Evolutionary conservation across 2,113 vertebrate species (phyloP).

Genomic region (Sisor rabdophorus): DNA sequence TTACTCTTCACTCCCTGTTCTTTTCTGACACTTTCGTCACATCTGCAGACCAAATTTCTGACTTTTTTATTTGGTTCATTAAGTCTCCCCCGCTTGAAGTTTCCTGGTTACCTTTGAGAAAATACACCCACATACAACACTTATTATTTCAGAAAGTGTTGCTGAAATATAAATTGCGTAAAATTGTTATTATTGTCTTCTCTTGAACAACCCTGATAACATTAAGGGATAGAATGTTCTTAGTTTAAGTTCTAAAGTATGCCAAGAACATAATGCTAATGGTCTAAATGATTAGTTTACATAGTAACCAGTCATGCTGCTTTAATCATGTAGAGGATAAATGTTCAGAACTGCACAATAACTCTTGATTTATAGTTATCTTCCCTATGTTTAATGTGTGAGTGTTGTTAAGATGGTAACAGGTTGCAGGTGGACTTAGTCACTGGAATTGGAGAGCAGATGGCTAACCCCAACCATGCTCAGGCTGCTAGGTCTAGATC

Average conservation of each 20-base stretch:
- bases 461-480: slow-evolving; percentile 58
- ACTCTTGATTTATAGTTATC: slow-evolving; percentile 38
- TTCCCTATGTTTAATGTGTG: slow-evolving; percentile 5
- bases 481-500: slow-evolving; percentile 48
- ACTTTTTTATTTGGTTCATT: not conserved
- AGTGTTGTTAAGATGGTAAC: slow-evolving; percentile 51
- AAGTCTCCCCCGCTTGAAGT: not conserved
- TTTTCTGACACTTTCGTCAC: not conserved
- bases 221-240: not conserved
- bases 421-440: slow-evolving; percentile 67
- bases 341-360: slow-evolving; percentile 39
- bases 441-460: slow-evolving; percentile 64
- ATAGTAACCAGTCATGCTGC: slow-evolving; percentile 26
- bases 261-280: not conserved
- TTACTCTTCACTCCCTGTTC: not conserved
- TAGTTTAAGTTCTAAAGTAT: not conserved
- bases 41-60: not conserved
- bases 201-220: not conserved
- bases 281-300: slow-evolving; percentile 4
- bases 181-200: not conserved
- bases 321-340: not conserved
- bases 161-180: not conserved
- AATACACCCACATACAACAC: not conserved
- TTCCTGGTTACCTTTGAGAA: not conserved
- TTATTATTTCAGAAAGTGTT: not conserved